phyloP scores from a whole-genome alignment of 1,140 invertebrate genomes.

The Plectus sambesii region DNA sequence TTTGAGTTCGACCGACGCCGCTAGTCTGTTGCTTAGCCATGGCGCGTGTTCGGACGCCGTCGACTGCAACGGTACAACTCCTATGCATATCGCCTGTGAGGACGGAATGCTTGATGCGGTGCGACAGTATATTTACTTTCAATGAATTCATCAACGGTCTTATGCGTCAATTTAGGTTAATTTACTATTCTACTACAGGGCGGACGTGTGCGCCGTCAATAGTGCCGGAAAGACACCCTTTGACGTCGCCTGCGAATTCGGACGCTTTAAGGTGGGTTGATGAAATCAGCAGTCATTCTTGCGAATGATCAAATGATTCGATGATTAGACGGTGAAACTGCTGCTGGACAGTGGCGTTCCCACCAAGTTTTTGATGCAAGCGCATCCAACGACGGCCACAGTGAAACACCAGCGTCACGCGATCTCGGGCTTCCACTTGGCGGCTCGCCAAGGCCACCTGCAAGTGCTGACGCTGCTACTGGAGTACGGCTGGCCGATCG shows the following conservation, averaged over 20 bases:
- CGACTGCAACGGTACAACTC: conserved; percentile 15
- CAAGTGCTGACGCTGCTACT: conserved; percentile 21
- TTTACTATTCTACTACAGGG: conserved; percentile 24
- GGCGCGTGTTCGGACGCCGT: conserved; percentile 21
- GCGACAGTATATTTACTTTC: conserved; percentile 5
- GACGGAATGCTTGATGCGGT: conserved; percentile 26
- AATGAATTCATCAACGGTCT: neutral
- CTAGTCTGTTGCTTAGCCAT: conserved; percentile 14
- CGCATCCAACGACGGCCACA: too few species aligned
- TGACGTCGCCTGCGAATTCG: conserved; percentile 24
- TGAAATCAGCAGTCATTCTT: neutral
- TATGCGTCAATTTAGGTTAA: conserved; percentile 22
- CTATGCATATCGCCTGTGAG: conserved; percentile 19
- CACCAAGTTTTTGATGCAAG: conserved; percentile 7
- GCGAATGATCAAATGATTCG: neutral
- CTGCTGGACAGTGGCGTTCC: conserved; percentile 18
- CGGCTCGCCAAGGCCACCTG: conserved; percentile 21
- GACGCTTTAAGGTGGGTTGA: conserved; percentile 18
- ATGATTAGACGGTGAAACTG: conserved; percentile 18
- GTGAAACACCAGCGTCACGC: conserved; percentile 17
- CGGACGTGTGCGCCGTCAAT: conserved; percentile 20
- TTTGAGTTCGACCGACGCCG: conserved; percentile 18
- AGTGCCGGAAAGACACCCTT: conserved; percentile 23
- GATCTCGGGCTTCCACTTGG: conserved; percentile 22
- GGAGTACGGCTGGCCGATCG: conserved; percentile 19